Conservation (phyloP, 2,797 vertebrate species). For the Poeciliopsis infans region DNA sequence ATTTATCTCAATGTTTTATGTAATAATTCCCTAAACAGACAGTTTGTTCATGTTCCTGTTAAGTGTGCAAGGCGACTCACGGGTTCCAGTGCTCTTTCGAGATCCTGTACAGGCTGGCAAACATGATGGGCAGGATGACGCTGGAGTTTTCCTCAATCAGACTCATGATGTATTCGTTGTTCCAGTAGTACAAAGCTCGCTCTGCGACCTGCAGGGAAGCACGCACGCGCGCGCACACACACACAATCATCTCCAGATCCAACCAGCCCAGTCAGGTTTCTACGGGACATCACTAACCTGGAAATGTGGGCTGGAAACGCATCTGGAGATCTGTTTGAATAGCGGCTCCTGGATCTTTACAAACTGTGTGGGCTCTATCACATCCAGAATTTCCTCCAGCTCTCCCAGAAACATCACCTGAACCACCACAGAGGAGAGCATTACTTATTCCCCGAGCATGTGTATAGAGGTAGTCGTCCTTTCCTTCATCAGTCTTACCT, state of each 20-base stretch:
- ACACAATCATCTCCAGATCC: neutral
- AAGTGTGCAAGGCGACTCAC: slow-evolving; percentile 78
- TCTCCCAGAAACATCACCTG: slow-evolving; percentile 99
- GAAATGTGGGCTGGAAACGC: slow-evolving; percentile 98
- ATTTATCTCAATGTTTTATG: neutral
- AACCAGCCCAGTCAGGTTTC: neutral
- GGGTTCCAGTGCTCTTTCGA: slow-evolving; percentile 99
- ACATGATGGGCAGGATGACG: slow-evolving; percentile 99
- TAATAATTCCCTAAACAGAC: neutral
- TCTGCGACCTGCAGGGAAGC: slow-evolving; percentile 88
- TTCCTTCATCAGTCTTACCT: slow-evolving; percentile 76
- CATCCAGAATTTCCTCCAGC: slow-evolving; percentile 98
- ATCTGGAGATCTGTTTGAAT: slow-evolving; percentile 99
- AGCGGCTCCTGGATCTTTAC: slow-evolving; percentile 99
- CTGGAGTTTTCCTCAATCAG: slow-evolving; percentile 99
- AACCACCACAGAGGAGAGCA: fast-evolving
- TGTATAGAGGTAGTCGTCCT: fast-evolving
- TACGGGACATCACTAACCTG: slow-evolving; percentile 81
- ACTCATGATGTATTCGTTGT: slow-evolving; percentile 99
- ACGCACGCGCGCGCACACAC: neutral
- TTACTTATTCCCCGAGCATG: neutral
- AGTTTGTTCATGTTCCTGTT: neutral
- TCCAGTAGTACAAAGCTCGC: slow-evolving; percentile 98
- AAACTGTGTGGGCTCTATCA: slow-evolving; percentile 97
- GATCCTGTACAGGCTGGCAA: slow-evolving; percentile 98